Evolutionary conservation across 2,888 invertebrate genomes (phyloP), one percentile per base, ranked within the genome.

Genomic region (Ceramica pisi): DNA sequence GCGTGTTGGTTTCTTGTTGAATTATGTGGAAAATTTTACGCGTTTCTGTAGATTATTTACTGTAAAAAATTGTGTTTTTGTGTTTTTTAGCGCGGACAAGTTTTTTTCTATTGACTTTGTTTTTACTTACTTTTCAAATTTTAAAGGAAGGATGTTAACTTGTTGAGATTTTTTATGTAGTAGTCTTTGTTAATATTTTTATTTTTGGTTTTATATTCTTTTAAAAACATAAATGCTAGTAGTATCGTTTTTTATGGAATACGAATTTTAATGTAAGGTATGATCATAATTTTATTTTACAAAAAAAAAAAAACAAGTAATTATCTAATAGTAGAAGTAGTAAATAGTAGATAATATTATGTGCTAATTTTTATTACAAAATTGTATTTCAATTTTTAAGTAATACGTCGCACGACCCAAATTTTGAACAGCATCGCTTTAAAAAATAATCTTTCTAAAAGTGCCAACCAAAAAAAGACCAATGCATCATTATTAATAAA

Each of bases 401-500:
- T 8, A 26, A 74, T 35, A 57, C 68, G 57, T 59, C 67, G 2
- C 38, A 2, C 3, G 12, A n/a, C 5, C n/a, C 14, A n/a, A n/a
- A 46, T 26, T 38, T n/a, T n/a, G n/a, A n/a, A 7, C 8, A 4
- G 9, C 12, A 59, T 21, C 6, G 6, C 55, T n/a, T 69, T 50
- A 21, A 55, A 69, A 66, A 59, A 23, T 26, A 59, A 59, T 50
- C 23, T 7, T 31, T 55, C 10, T 55, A 35, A 51, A 75, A 66
- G 12, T 31, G n/a, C 57, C 21, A 62, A 51, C 59, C 14, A 66
- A 75, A 76, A 84, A 82, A 73, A 85, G 75, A 81, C 66, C 77
- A 82, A 84, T 83, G 80, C 80, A 75, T 87, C 88, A 90, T 91
- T 92, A 89, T 90, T 91, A 91, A 92, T 89, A 88, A 85, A 82